Evolutionary conservation across 2,797 vertebrate genomes (phyloP).

Genomic region (Limosa lapponica): DNA sequence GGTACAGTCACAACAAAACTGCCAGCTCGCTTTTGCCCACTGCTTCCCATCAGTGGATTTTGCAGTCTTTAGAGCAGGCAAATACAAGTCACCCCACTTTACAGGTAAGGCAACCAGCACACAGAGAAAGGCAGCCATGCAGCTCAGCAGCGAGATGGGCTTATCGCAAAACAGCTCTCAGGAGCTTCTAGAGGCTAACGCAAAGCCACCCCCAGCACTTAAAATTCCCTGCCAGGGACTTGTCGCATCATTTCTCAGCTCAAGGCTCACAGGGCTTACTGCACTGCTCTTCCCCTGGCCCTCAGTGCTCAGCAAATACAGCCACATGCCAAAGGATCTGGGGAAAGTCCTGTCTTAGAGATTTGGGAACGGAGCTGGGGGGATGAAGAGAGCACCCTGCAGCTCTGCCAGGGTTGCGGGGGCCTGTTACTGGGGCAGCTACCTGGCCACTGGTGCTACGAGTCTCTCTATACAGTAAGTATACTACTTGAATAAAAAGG

Average conservation of each 20-base stretch:
- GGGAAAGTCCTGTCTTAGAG: neutral
- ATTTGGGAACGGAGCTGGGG: neutral
- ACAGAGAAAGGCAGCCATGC: neutral
- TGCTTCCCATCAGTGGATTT: neutral
- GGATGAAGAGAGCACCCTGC: neutral
- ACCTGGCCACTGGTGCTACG: neutral
- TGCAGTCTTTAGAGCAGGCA: neutral
- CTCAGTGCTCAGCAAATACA: neutral
- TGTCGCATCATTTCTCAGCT: neutral
- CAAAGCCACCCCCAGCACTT: neutral
- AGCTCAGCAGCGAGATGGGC: neutral
- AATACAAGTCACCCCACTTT: neutral
- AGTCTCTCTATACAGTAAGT: rapidly evolving
- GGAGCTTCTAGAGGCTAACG: neutral
- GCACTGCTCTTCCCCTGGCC: rapidly evolving
- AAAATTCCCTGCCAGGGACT: neutral
- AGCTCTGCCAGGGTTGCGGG: neutral
- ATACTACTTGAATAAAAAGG: neutral
- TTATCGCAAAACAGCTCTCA: neutral
- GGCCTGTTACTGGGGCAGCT: neutral
- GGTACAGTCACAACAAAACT: neutral
- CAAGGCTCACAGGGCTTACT: neutral
- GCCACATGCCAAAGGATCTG: neutral
- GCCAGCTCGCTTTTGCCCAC: neutral
- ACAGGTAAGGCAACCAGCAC: neutral